Base-by-base conservation (phyloP, 2,888 invertebrate genomes). In the Hyalella azteca region DNA sequence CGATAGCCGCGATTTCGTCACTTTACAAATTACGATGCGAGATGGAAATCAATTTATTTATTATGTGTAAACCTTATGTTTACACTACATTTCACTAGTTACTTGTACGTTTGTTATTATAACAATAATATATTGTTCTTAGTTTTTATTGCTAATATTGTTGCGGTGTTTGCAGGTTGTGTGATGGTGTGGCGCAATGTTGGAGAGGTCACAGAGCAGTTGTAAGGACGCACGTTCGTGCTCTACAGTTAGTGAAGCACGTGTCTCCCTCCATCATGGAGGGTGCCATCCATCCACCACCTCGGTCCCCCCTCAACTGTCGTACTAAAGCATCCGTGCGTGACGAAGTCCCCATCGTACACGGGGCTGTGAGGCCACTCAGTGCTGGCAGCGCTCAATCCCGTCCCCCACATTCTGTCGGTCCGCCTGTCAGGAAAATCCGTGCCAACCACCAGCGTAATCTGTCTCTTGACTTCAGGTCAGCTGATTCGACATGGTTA, bases 391-490 rank as follows among this genome's bases (percentile, higher is more conserved):
- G 45, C 36, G 76, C 40, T 26, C 32, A 29, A 32, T 29, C 32
- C 13, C 22, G 78, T 41, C 75, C 75, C 4, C 75, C 75, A 26
- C 75, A 41, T n/a, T 75, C 75, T 41, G 75, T 39, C 4, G 75
- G 75, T 5, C 45, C 79, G n/a, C 29, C 81, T 40, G 49, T 59
- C 22, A 82, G 82, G 41, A 82, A 82, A 50, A 78, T 79, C 49
- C 78, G 82, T 11, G 79, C 84, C 86, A 91, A 90, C 86, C 95
- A 95, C 89, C 95, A 95, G 89, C 92, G 95, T 88, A 95, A 95
- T 89, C 92, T 95, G 87, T 95, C 95, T 88, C 90, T 95, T 88
- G 95, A 95, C 89, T 95, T 95, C 89, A 93, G 94, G 95, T 95
- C 89, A 86, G 85, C 82, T 19, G n/a, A n/a, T n/a, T n/a, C n/a